A percentile compares a stretch with the other conserved stretches of the same genome.
Conservation (phyloP, 2,888 invertebrate genomes). For the Kryphioiulus occultus region DNA sequence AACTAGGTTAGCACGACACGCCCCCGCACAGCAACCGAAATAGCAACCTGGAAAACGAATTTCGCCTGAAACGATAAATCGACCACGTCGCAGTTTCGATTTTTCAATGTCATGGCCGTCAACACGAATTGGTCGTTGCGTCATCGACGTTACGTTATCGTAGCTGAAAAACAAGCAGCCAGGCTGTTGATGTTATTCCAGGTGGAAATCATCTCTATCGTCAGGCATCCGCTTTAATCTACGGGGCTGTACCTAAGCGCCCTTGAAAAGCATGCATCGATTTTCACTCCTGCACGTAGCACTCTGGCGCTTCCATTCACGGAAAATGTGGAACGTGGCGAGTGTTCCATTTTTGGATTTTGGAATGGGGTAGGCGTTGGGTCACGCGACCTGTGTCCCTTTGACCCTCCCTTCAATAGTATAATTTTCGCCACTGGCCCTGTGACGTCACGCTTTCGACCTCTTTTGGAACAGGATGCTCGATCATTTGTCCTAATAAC, state of each 20-base stretch:
- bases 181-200: neutral
- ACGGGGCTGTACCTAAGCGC: neutral
- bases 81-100: neutral
- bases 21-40: neutral
- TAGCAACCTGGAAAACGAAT: neutral
- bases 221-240: neutral
- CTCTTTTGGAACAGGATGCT: too few relatives aligned
- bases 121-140: neutral
- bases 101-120: neutral
- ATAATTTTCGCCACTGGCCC: too few relatives aligned
- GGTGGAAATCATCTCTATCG: neutral
- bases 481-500: too few relatives aligned
- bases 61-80: neutral
- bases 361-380: too few relatives aligned
- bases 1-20: conserved; percentile 7
- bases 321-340: too few relatives aligned
- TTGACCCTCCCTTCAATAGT: too few relatives aligned
- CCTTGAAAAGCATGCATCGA: neutral
- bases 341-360: too few relatives aligned
- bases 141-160: neutral
- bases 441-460: too few relatives aligned
- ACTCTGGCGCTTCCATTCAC: neutral
- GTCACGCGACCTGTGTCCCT: too few relatives aligned
- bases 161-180: neutral
- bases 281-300: neutral